A percentile compares a stretch with the other conserved stretches of the same genome.
Evolutionary conservation across 2,888 invertebrate genomes (phyloP).

Genomic region (Meteorus cinctellus): DNA sequence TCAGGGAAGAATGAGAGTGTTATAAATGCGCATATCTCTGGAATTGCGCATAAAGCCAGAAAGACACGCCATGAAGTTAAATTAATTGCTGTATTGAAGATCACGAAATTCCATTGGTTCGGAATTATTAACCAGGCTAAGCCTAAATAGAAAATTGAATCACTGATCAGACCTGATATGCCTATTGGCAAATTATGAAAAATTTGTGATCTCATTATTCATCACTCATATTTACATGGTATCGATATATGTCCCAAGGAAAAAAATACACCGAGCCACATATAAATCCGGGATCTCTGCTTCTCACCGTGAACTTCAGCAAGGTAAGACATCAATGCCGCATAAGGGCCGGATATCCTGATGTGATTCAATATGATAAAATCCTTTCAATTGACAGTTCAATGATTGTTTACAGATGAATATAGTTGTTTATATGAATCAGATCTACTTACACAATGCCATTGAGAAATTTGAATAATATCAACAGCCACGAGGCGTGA

Average conservation of each 20-base stretch:
- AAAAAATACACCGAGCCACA: slow-evolving; percentile 69
- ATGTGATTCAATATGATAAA: slow-evolving; percentile 36
- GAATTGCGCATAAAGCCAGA: slow-evolving; percentile 79
- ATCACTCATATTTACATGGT: slow-evolving; percentile 74
- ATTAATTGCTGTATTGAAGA: slow-evolving; percentile 69
- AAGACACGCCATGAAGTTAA: slow-evolving; percentile 81
- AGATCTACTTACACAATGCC: slow-evolving; percentile 66
- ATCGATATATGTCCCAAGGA: slow-evolving; percentile 72
- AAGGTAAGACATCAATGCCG: slow-evolving; percentile 68
- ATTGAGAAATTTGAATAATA: slow-evolving; percentile 67
- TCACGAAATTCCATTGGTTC: slow-evolving; percentile 75
- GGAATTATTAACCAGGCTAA: slow-evolving; percentile 86
- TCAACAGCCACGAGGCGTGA: slow-evolving; percentile 66
- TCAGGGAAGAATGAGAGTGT: slow-evolving; percentile 81
- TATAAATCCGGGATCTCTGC: slow-evolving; percentile 65
- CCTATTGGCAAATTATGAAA: background rate
- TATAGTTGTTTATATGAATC: background rate
- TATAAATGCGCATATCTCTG: slow-evolving; percentile 81
- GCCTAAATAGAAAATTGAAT: slow-evolving; percentile 62
- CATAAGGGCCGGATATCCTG: slow-evolving; percentile 69
- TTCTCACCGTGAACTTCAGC: slow-evolving; percentile 67
- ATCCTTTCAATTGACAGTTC: background rate
- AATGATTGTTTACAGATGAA: background rate
- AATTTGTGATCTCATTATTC: background rate
- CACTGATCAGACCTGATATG: background rate